phyloP scores from a whole-genome alignment of 1,140 invertebrate genomes.

The Lasioglossum albipes region DNA sequence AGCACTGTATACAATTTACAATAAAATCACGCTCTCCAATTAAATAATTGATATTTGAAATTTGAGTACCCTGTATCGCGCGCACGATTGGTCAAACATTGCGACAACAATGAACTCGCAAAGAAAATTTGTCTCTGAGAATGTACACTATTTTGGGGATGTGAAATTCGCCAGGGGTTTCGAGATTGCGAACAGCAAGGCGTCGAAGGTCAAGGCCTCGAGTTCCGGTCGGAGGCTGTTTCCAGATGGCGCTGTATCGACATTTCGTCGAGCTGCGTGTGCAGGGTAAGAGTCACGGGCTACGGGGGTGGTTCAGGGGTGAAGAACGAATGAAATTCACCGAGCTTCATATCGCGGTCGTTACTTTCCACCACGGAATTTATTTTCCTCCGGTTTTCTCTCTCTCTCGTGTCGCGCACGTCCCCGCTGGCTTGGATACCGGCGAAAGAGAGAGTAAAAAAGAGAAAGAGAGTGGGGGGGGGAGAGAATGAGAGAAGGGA shows the following conservation, averaged over 20 bases:
- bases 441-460: slow-evolving; percentile 7
- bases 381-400: slow-evolving; percentile 37
- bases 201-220: slow-evolving; percentile 13
- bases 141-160: too few species aligned
- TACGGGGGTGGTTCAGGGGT: slow-evolving; percentile 11
- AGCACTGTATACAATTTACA: too few species aligned
- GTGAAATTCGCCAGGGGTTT: too few species aligned
- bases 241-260: slow-evolving; percentile 25
- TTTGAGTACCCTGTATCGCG: too few species aligned
- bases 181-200: not conserved
- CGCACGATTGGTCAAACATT: too few species aligned
- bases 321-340: slow-evolving; percentile 53
- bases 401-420: slow-evolving; percentile 33
- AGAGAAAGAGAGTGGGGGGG: not conserved
- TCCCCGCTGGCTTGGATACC: slow-evolving; percentile 25
- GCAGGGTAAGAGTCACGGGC: slow-evolving; percentile 47
- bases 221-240: not conserved
- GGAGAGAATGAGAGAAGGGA: slow-evolving; percentile 7
- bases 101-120: too few species aligned
- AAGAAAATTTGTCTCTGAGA: too few species aligned
- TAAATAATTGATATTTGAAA: too few species aligned
- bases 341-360: slow-evolving; percentile 60
- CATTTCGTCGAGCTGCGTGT: slow-evolving; percentile 36
- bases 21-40: too few species aligned
- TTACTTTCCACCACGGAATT: slow-evolving; percentile 58